Conservation (phyloP, 1,140 invertebrate genomes). For the Trichonephila clavata region DNA sequence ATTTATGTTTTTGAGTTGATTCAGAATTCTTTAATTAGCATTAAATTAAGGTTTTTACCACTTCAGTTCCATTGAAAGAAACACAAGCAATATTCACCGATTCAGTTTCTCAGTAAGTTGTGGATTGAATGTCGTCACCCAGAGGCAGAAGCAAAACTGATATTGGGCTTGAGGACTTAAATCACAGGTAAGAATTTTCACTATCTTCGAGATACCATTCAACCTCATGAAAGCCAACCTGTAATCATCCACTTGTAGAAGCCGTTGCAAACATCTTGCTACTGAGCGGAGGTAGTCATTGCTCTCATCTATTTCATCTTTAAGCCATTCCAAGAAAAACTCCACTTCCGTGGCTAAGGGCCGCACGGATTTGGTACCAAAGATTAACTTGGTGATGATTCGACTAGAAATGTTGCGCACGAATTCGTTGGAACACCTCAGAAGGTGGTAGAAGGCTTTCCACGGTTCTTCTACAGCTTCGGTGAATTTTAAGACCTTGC, state of each 20-base stretch:
- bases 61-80: not conserved
- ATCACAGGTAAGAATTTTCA: not conserved
- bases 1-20: not conserved
- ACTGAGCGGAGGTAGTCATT: slow-evolving; percentile 46
- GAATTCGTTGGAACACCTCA: not conserved
- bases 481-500: not conserved
- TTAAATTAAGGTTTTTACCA: not conserved
- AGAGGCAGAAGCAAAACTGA: slow-evolving; percentile 58
- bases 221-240: slow-evolving; percentile 16
- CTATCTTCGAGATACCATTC: slow-evolving; percentile 10
- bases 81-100: slow-evolving; percentile 15
- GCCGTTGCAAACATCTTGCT: not conserved
- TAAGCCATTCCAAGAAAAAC: slow-evolving; percentile 48
- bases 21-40: not conserved
- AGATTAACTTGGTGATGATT: slow-evolving; percentile 36
- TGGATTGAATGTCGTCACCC: slow-evolving; percentile 51
- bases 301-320: not conserved
- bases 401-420: slow-evolving; percentile 9
- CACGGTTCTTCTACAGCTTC: not conserved
- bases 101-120: slow-evolving; percentile 40
- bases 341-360: not conserved
- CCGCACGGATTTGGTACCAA: not conserved
- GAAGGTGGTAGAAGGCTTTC: not conserved
- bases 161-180: slow-evolving; percentile 56
- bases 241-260: slow-evolving; percentile 40